Evolutionary conservation across 1,140 invertebrate species (phyloP), one percentile per base, ranked within the genome.

Genomic region (Geopemphigus sp.): DNA sequence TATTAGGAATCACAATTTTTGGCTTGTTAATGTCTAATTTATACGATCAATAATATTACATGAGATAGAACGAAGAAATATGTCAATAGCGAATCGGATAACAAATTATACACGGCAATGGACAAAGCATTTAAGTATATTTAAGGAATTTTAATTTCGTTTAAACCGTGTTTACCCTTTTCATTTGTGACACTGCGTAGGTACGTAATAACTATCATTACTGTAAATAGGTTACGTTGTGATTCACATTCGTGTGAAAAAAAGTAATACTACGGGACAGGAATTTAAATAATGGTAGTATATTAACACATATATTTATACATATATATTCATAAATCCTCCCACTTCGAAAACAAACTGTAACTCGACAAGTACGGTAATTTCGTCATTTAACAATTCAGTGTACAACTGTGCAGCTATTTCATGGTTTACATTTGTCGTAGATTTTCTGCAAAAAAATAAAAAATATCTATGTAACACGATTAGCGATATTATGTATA

Each of bases 221-320:
- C 22, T 15, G 32, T 64, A 64, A 63, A 63, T 29, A 63, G 2
- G 29, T 19, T 10, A 32, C 10, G 17, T 61, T 63, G 8, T 19
- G 17, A 32, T 32, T 29, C 29, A 63, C 26, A 19, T 63, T 29
- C 26, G 19, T 19, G 12, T 39, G 15, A 19, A 39, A 64, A 32
- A 64, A 14, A 66, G 22, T 32, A 22, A 66, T 1, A 5, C 14
- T 11, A 39, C 8, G 32, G 8, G 19, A 22, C 19, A 39, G 19
- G 32, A 32, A 64, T 45, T 14, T 66, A 66, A 14, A 39, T 19
- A n/a, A 66, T 45, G 0, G 5, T 11, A 0, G n/a, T 22, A 39
- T 22, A 66, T 66, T 66, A 66, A 45, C 32, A 66, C 12, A 39
- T 66, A 22, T 66, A 8, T 45, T 66, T 66, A 66, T 66, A 66